Base-by-base conservation (phyloP, 2,113 vertebrate genomes). In the Casuarius casuarius region DNA sequence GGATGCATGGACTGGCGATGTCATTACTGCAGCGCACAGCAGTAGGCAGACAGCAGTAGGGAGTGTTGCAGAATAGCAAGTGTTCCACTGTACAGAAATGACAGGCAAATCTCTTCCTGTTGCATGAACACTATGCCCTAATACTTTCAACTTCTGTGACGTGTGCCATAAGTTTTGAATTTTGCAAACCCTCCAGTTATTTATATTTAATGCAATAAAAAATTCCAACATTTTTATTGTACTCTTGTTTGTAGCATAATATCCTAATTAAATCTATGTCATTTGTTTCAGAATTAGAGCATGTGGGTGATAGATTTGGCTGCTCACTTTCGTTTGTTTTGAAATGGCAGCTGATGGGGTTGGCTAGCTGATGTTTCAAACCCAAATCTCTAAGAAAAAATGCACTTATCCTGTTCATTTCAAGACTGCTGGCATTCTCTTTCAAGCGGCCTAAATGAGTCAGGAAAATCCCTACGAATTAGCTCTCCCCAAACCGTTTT, bases 271-370 rank as follows among this genome's bases (percentile, higher is more conserved):
- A 94, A 94, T 92, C 21, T 84, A 75, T 90, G 88, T 84, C 19
- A 51, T 87, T 85, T 92, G 66, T 67, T 94, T 94, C 74, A 66
- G 31, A 56, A 70, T 76, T 67, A 89, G 73, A 87, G 54, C 72
- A 92, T 73, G 33, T 70, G 92, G 31, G 38, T 49, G 87, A 82
- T 87, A 79, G 76, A 52, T 42, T 78, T 90, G 86, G 23, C 59
- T 95, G 72, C 62, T 65, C 21, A 13, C 42, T 67, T 59, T 71
- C 51, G 70, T 96, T 96, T 97, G 93, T 94, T 96, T 96, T 94
- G 85, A 94, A 95, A 83, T 67, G 83, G 31, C 46, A 95, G 49
- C 63, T 91, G 81, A 44, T 33, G 26, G 48, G 72, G 9, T 52
- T 85, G 71, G 17, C 76, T 87, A 52, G 22, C 83, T 96, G 77